Evolutionary conservation across 1,140 invertebrate genomes (phyloP).

Genomic region (Papilio aristodemus): DNA sequence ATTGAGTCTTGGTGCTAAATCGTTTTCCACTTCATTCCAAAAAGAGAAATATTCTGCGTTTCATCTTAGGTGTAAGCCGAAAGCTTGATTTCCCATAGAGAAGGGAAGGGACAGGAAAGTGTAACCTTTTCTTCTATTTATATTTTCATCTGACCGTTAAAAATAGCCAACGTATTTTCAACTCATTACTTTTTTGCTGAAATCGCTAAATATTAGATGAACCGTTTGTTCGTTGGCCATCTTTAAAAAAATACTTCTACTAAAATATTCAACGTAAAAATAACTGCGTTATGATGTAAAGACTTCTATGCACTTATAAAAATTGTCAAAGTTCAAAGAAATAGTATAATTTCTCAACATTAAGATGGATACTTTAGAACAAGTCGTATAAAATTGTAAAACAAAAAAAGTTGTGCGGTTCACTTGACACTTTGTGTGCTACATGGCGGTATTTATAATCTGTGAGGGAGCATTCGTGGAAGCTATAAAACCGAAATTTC

Average conservation of each 20-base stretch:
- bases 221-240: too few species aligned
- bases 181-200: too few species aligned
- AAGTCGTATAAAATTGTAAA: constrained; percentile 36
- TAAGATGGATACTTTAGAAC: constrained; percentile 20
- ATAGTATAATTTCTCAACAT: neutral
- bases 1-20: neutral
- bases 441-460: constrained; percentile 59
- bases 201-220: too few species aligned
- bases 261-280: neutral
- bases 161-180: too few species aligned
- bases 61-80: too few species aligned
- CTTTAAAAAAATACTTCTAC: too few species aligned
- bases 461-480: constrained; percentile 54
- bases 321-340: neutral
- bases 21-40: too few species aligned
- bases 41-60: too few species aligned
- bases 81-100: too few species aligned
- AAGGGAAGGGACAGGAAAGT: too few species aligned
- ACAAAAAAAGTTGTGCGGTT: constrained; percentile 39
- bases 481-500: constrained; percentile 57
- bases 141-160: too few species aligned
- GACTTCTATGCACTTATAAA: constrained; percentile 1
- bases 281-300: neutral
- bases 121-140: too few species aligned
- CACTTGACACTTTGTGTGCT: constrained; percentile 53